phyloP scores from a whole-genome alignment of 2,113 vertebrate genomes.

The Odontesthes bonariensis region DNA sequence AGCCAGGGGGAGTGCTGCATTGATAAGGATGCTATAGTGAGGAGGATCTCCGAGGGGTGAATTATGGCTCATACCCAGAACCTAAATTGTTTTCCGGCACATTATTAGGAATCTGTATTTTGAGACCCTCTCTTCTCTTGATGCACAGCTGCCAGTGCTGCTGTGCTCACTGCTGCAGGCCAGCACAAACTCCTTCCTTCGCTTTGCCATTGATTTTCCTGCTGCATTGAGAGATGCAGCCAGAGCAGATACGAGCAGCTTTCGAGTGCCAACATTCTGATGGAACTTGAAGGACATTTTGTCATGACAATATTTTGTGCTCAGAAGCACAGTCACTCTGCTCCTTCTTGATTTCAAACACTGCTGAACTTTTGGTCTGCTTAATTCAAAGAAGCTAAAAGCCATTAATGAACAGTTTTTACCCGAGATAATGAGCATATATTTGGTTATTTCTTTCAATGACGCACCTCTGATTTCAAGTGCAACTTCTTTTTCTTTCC shows the following conservation, averaged over 20 bases:
- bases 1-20: slow-evolving; percentile 18
- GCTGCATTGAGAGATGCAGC: slow-evolving; percentile 34
- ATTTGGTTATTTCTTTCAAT: not conserved
- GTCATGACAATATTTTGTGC: slow-evolving; percentile 42
- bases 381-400: slow-evolving; percentile 16
- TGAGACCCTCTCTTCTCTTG: slow-evolving; percentile 33
- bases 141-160: slow-evolving; percentile 58
- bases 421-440: not conserved
- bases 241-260: slow-evolving; percentile 55
- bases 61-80: slow-evolving; percentile 52
- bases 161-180: slow-evolving; percentile 32
- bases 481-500: not conserved
- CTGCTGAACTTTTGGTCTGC: not conserved
- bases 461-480: not conserved
- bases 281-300: slow-evolving; percentile 53
- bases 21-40: slow-evolving; percentile 52
- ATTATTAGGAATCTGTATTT: slow-evolving; percentile 30
- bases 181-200: slow-evolving; percentile 64
- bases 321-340: slow-evolving; percentile 20
- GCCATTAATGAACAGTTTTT: not conserved
- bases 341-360: slow-evolving; percentile 9
- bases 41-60: slow-evolving; percentile 41
- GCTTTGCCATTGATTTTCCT: slow-evolving; percentile 65
- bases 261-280: slow-evolving; percentile 51
- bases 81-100: slow-evolving; percentile 54